phyloP scores from a whole-genome alignment of 2,888 invertebrate genomes.

The Philopedon plagiatum region DNA sequence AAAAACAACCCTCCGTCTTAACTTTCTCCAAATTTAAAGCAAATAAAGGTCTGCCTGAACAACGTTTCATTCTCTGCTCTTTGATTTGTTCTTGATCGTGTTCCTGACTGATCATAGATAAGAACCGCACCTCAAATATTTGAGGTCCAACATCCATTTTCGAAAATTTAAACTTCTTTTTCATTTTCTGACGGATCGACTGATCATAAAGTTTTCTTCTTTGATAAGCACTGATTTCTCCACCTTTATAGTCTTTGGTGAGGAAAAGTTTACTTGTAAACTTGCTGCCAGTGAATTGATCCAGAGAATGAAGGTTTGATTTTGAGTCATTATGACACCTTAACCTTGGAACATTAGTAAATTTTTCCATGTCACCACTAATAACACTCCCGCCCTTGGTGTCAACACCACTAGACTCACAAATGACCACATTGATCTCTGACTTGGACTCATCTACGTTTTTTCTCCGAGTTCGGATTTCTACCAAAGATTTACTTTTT shows the following conservation, averaged over 20 bases:
- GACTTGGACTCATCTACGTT: constrained; percentile 45
- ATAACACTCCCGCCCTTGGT: constrained; percentile 15
- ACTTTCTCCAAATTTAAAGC: constrained; percentile 14
- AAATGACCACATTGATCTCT: constrained; percentile 35
- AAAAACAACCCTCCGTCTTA: not conserved
- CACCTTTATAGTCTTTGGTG: constrained; percentile 56
- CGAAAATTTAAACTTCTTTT: constrained; percentile 41
- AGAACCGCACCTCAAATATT: constrained; percentile 57
- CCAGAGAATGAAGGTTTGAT: constrained; percentile 48
- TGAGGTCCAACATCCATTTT: constrained; percentile 49
- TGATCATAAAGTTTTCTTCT: constrained; percentile 57
- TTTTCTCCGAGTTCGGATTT: not conserved
- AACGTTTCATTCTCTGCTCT: not conserved
- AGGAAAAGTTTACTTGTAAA: constrained; percentile 53
- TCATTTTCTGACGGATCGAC: constrained; percentile 53
- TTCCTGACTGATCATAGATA: constrained; percentile 51
- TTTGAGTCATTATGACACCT: constrained; percentile 39
- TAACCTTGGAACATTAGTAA: constrained; percentile 35
- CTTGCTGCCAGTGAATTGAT: constrained; percentile 43
- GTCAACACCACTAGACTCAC: not conserved
- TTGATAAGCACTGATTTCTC: constrained; percentile 54
- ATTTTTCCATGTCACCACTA: constrained; percentile 45
- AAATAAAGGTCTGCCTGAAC: not conserved
- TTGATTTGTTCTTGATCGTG: not conserved
- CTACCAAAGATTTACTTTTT: constrained; percentile 37